Conservation (phyloP, 2,888 invertebrate species). For the Biston stratarius region DNA sequence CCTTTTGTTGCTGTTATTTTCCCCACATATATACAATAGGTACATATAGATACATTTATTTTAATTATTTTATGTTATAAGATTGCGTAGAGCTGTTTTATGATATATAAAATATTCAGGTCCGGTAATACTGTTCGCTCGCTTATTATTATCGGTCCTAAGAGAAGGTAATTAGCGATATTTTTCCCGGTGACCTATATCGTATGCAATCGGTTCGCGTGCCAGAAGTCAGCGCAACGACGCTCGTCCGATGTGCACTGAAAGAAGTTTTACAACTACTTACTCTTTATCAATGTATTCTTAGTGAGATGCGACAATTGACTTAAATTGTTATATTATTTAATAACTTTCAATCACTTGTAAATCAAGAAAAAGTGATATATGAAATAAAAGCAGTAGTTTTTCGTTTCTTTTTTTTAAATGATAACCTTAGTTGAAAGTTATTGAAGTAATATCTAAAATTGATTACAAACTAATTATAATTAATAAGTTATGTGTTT, state of each 20-base stretch:
- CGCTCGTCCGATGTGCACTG: conserved; percentile 22
- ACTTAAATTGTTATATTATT: neutral
- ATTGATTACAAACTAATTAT: too few species aligned
- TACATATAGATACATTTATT: too few species aligned
- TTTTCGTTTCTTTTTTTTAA: too few species aligned
- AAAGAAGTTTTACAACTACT: conserved; percentile 12
- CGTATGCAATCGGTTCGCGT: conserved; percentile 53
- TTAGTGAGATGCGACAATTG: conserved; percentile 4
- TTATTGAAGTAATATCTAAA: too few species aligned
- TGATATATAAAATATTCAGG: conserved; percentile 26
- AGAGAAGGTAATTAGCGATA: conserved; percentile 39
- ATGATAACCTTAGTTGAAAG: too few species aligned
- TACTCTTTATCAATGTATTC: conserved; percentile 11
- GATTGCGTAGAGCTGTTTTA: too few species aligned
- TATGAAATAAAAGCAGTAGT: too few species aligned
- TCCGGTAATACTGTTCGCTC: neutral
- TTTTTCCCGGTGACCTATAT: conserved; percentile 69
- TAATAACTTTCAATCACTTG: neutral
- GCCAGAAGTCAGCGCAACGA: conserved; percentile 58
- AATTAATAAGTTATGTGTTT: too few species aligned
- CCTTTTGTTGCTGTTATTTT: too few species aligned
- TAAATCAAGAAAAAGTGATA: neutral
- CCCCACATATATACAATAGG: too few species aligned
- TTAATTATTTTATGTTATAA: too few species aligned
- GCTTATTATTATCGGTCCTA: conserved; percentile 10